A percentile compares a stretch with the other conserved stretches of the same genome.
phyloP scores from a whole-genome alignment of 2,797 vertebrate species.

The Muscicapa comitata region DNA sequence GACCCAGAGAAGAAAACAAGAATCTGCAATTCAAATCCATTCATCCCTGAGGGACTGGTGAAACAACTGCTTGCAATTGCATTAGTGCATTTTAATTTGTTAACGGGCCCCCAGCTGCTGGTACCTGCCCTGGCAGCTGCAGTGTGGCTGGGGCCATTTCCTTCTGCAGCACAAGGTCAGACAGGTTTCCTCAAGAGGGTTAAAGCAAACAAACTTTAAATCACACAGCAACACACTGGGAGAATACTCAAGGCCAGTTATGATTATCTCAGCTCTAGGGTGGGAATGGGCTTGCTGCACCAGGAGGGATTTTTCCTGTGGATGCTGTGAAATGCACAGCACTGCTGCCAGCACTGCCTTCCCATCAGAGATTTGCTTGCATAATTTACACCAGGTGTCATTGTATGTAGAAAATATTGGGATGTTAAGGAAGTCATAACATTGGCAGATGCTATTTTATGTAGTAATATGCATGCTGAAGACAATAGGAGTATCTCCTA shows the following conservation, averaged over 20 bases:
- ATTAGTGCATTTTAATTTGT: conserved; percentile 50
- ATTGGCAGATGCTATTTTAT: conserved; percentile 45
- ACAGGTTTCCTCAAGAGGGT: background rate
- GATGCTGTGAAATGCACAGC: background rate
- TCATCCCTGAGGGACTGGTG: background rate
- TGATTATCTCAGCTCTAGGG: background rate
- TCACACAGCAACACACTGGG: background rate
- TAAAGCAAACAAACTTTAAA: conserved; percentile 31
- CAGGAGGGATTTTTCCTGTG: background rate
- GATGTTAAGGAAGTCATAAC: conserved; percentile 45
- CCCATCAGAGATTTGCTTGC: background rate
- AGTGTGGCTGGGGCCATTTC: background rate
- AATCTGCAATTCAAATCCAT: conserved; percentile 48
- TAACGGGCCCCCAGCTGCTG: conserved; percentile 15
- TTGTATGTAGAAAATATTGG: conserved; percentile 27
- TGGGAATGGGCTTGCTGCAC: background rate
- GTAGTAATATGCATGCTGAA: background rate
- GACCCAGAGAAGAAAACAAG: background rate
- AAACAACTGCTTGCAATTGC: conserved; percentile 43
- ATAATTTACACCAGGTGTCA: conserved; percentile 41
- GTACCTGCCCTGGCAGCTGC: background rate
- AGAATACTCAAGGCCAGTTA: background rate
- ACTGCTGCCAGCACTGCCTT: background rate
- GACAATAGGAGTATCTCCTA: conserved; percentile 18
- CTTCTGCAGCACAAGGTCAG: background rate